Conservation (phyloP, 2,113 vertebrate species). For the Hypanus sabinus region DNA sequence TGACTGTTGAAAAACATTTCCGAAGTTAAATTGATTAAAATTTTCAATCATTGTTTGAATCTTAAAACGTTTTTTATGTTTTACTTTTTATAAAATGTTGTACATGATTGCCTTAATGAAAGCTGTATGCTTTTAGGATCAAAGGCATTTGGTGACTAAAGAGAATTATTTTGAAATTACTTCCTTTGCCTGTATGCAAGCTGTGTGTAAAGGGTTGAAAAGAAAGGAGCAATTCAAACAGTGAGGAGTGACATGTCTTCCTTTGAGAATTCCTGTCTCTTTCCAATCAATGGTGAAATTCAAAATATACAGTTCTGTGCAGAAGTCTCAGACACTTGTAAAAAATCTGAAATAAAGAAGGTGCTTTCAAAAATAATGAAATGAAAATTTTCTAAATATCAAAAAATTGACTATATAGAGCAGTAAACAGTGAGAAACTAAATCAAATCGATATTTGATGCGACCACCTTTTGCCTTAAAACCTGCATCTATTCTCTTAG, state of each 20-base stretch:
- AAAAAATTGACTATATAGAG: too few relatives aligned
- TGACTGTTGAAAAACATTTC: background rate
- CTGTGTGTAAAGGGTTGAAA: background rate
- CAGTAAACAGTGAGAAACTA: too few relatives aligned
- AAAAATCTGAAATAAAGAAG: too few relatives aligned
- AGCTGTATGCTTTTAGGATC: background rate
- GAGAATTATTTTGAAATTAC: background rate
- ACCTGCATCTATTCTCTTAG: too few relatives aligned
- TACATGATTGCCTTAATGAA: background rate
- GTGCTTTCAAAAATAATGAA: background rate
- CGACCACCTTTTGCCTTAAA: too few relatives aligned
- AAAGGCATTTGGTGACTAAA: background rate
- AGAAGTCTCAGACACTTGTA: too few relatives aligned
- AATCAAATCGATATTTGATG: too few relatives aligned
- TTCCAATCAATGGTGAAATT: background rate
- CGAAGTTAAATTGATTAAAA: conserved; percentile 8
- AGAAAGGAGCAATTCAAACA: background rate
- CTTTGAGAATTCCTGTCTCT: background rate
- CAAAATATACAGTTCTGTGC: background rate
- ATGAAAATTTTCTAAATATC: too few relatives aligned
- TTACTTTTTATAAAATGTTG: background rate
- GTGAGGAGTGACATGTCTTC: background rate
- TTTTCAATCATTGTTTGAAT: background rate
- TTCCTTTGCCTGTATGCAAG: background rate
- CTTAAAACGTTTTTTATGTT: too few relatives aligned